phyloP scores from a whole-genome alignment of 2,888 invertebrate species.

The Cheilosia vulpina region DNA sequence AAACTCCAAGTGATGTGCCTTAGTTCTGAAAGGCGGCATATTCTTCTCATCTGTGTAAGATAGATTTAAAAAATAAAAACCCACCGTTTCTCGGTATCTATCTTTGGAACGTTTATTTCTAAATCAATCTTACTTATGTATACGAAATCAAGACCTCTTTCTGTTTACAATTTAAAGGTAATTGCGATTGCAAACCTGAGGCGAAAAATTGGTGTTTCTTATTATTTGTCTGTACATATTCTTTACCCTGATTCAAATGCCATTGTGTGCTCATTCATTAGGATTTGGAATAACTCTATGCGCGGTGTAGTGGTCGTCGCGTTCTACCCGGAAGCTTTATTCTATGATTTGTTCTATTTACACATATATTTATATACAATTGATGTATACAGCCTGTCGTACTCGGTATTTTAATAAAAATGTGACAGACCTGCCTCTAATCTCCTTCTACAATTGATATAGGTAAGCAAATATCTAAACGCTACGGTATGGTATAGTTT shows the following conservation, averaged over 20 bases:
- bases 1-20: too few species aligned
- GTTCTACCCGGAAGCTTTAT: constrained; percentile 6
- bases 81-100: constrained; percentile 41
- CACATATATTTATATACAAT: constrained; percentile 46
- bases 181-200: constrained; percentile 42
- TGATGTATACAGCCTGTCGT: constrained; percentile 39
- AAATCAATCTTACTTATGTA: constrained; percentile 35
- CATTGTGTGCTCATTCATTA: constrained; percentile 21
- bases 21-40: too few species aligned
- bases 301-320: background rate
- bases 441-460: constrained; percentile 4
- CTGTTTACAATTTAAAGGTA: constrained; percentile 34
- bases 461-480: constrained; percentile 18
- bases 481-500: constrained; percentile 13
- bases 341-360: constrained; percentile 34
- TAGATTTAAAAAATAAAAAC: too few species aligned
- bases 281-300: constrained; percentile 6
- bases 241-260: constrained; percentile 63
- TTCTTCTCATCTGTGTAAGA: too few species aligned
- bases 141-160: constrained; percentile 28
- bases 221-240: constrained; percentile 27
- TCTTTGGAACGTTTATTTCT: constrained; percentile 70
- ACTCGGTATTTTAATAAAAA: background rate
- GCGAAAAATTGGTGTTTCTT: constrained; percentile 58
- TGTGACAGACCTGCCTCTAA: background rate